These are phyloP conservation scores for Hypotaenidia philippensis DNA, from an alignment of 2,797 vertebrate species.

Conservation along the genomic window DNA sequence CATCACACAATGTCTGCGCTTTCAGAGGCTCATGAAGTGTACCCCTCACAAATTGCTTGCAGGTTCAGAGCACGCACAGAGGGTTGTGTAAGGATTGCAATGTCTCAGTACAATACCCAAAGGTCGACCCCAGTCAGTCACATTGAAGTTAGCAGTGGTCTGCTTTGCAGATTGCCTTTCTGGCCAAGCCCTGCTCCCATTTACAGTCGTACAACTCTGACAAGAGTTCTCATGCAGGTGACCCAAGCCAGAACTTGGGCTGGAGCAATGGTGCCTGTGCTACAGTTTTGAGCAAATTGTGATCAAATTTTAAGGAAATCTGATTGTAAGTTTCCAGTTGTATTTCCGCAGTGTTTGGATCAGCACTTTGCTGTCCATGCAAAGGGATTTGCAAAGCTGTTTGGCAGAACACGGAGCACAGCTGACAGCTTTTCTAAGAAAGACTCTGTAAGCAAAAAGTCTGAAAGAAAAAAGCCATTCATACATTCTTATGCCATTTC, in stretches of 20 bases:
- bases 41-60: neutral
- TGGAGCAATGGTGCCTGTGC: neutral
- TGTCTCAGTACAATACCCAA: neutral
- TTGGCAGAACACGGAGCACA: neutral
- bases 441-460: neutral
- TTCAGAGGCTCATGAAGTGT: neutral
- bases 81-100: neutral
- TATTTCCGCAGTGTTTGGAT: neutral
- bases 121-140: neutral
- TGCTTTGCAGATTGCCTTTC: neutral
- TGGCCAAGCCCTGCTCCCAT: neutral
- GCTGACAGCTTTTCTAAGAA: constrained; percentile 4
- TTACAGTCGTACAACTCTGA: neutral
- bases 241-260: neutral
- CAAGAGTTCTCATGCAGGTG: neutral
- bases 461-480: neutral
- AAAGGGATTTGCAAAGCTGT: neutral
- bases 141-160: neutral
- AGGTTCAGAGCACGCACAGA: neutral
- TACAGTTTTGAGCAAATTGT: neutral
- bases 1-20: accelerated
- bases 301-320: neutral
- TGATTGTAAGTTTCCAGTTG: neutral
- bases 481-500: neutral
- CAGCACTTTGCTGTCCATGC: neutral